Evolutionary conservation across 1,140 invertebrate species (phyloP), one percentile per base, ranked within the genome.

Genomic region (Cylas formicarius): DNA sequence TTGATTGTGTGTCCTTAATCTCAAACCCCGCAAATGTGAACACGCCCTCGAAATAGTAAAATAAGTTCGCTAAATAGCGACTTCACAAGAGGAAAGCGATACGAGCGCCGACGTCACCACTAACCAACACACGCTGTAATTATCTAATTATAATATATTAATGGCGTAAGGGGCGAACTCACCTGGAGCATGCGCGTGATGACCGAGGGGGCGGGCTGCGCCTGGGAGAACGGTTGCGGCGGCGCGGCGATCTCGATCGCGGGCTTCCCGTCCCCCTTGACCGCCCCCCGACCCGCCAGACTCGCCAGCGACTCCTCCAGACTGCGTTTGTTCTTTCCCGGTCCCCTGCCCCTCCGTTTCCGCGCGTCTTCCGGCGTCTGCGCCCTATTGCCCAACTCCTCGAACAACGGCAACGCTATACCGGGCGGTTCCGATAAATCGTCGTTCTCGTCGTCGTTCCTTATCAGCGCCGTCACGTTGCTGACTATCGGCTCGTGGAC

Each of bases 171-270:
- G 66, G 23, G 74, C 70, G 0, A 71, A 66, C 29, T 6, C 24
- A 43, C 46, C 34, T 78, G 75, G 23, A 77, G 63, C 72, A 81
- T 78, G 28, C 76, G 68, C 2, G 76, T 80, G 11, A 80, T 78
- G 1, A 79, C 76, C 14, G 76, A 78, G 18, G 77, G 72, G 33
- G 53, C 50, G 1, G 55, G 60, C 52, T 65, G 50, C 48, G 19
- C 62, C 57, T 60, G 69, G 48, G 55, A 57, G 40, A 67, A 72
- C 1, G 70, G 65, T 52, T 70, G 66, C 5, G 69, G 66, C 5
- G 69, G 66, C 20, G 66, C 56, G 0, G 65, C 60, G 29, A 67
- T 60, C 22, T 59, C 60, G n/a, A 67, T 58, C 1, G 38, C 39
- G 9, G 46, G 46, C 16, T 11, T 17, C 21, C n/a, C n/a, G n/a